Evolutionary conservation across 2,888 invertebrate species (phyloP), one percentile per base, ranked within the genome.

Genomic region (Amphimallon solstitiale): DNA sequence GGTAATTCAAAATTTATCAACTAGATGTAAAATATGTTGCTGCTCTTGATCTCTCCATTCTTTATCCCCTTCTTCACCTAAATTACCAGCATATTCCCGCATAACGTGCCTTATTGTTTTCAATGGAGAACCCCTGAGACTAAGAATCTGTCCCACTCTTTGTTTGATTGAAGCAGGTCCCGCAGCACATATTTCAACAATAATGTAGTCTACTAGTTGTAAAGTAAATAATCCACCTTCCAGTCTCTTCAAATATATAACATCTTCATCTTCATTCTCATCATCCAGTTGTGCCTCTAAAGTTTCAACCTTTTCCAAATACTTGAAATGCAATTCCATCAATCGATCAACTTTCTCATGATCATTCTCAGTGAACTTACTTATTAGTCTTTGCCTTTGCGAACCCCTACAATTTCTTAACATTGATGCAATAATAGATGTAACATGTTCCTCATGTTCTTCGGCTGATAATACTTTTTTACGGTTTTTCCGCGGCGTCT

Each of bases 301-400:
- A 52, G 88, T 84, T 75, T 95, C 92, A 0, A 98, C 95, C 84
- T 95, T 95, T 75, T 95, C 95, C 80, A 95, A 87, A 82, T 98
- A 99, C 80, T 98, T 97, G 78, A 98, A 95, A 84, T 99, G 98
- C 69, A 99, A 84, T 81, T 99, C 99, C 79, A 99, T 85, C 45
- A 99, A 85, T 68, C 99, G 85, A 82, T 99, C 99, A 0, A 99
- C 95, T 84, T 99, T 99, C 81, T 98, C 98, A 76, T 95, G 93
- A 81, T 99, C 98, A 78, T 97, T 97, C 83, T 99, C 99, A 0
- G 92, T 92, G 80, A 99, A 99, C 85, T 99, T 99, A 73, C 92
- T 92, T 12, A 99, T 84, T 61, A 99, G 84, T 66, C 99, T 61
- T 79, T 96, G 94, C 29, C 97, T 85, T 76, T 98, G 97, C 4